These are phyloP conservation scores for Sebastes reedi DNA, from an alignment of 2,797 vertebrate species.

Conservation along the genomic window DNA sequence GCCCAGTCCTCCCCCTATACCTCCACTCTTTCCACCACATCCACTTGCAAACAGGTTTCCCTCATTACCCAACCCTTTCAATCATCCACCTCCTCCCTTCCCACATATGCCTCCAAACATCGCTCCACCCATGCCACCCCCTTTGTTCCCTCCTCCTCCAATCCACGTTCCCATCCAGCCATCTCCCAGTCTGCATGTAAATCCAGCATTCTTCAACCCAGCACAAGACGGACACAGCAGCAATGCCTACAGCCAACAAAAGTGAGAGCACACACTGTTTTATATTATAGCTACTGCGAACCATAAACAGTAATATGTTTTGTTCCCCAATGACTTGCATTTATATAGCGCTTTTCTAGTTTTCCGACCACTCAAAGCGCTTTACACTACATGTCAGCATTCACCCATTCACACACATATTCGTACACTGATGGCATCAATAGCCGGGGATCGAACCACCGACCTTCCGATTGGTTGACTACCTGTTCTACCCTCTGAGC, in stretches of 20 bases:
- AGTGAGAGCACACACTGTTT: conserved; percentile 58
- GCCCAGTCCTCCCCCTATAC: conserved; percentile 32
- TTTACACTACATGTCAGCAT: too few relatives aligned
- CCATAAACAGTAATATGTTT: background rate
- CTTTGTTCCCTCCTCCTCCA: conserved; percentile 81
- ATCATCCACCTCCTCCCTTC: conserved; percentile 81
- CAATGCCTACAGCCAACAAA: conserved; percentile 65
- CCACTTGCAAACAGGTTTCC: conserved; percentile 82
- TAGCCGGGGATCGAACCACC: too few relatives aligned
- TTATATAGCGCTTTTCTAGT: too few relatives aligned
- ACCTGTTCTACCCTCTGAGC: too few relatives aligned
- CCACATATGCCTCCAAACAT: conserved; percentile 81
- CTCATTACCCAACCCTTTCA: conserved; percentile 80
- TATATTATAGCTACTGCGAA: background rate
- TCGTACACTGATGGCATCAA: too few relatives aligned
- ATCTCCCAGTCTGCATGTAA: conserved; percentile 86
- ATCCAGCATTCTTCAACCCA: conserved; percentile 89
- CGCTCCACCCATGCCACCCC: conserved; percentile 82
- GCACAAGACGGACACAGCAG: conserved; percentile 65
- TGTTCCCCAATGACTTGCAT: background rate
- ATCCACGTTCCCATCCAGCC: conserved; percentile 74
- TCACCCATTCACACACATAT: too few relatives aligned
- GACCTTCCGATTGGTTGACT: too few relatives aligned
- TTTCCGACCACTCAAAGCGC: too few relatives aligned
- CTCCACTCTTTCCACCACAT: conserved; percentile 47